Evolutionary conservation across 2,888 invertebrate species (phyloP).

Genomic region (Drosophila borealis): DNA sequence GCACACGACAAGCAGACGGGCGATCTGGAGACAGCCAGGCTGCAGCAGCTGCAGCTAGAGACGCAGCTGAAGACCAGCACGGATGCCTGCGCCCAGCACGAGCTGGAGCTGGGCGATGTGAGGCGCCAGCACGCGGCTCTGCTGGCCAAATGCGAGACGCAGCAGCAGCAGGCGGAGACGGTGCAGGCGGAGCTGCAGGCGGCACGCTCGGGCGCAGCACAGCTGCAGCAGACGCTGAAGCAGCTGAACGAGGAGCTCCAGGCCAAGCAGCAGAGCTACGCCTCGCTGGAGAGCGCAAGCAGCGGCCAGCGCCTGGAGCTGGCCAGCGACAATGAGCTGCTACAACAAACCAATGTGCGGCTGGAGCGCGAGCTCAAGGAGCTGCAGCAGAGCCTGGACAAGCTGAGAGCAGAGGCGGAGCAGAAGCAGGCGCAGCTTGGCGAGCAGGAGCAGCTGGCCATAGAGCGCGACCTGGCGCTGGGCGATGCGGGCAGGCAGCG

Average conservation of each 20-base stretch:
- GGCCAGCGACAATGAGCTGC: constrained; percentile 70
- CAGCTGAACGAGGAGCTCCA: constrained; percentile 80
- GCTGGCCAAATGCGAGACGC: constrained; percentile 56
- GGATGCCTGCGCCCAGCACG: constrained; percentile 55
- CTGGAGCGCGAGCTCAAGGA: constrained; percentile 80
- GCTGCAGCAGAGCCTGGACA: constrained; percentile 71
- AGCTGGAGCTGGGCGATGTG: constrained; percentile 79
- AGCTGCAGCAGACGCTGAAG: constrained; percentile 57
- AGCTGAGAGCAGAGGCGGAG: constrained; percentile 84
- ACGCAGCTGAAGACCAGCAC: constrained; percentile 48
- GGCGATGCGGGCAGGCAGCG: constrained; percentile 87
- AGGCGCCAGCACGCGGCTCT: constrained; percentile 65
- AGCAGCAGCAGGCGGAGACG: constrained; percentile 54
- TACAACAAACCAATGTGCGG: constrained; percentile 61
- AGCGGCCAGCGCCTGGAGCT: constrained; percentile 61
- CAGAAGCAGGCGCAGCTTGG: constrained; percentile 67
- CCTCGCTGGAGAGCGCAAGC: constrained; percentile 45
- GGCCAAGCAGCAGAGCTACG: constrained; percentile 62
- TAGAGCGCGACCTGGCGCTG: constrained; percentile 86
- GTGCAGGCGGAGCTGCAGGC: constrained; percentile 85
- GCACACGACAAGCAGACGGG: constrained; percentile 50
- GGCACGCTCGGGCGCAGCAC: constrained; percentile 50
- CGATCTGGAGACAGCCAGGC: constrained; percentile 48
- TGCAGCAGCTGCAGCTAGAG: constrained; percentile 50
- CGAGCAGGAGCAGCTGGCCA: constrained; percentile 83